These are phyloP conservation scores for Petrocephalus schoutedeni DNA, from an alignment of 2,797 vertebrate genomes.

Conservation along the genomic window DNA sequence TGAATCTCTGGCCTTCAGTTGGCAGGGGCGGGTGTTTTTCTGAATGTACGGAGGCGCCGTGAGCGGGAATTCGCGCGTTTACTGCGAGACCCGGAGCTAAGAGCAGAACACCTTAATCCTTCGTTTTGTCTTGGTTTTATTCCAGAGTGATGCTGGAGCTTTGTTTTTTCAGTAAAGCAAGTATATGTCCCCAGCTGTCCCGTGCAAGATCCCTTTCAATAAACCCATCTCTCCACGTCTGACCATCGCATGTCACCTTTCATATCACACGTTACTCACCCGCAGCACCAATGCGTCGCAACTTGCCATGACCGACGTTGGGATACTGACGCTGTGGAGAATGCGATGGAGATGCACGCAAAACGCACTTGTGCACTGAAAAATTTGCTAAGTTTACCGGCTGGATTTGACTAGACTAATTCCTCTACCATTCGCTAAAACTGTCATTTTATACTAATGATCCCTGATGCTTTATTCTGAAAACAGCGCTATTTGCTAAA, in stretches of 20 bases:
- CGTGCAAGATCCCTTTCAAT: neutral
- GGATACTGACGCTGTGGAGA: conserved; percentile 2
- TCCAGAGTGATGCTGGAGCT: neutral
- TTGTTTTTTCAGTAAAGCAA: neutral
- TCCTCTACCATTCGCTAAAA: conserved; percentile 2
- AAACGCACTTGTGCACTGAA: neutral
- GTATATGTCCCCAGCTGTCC: neutral
- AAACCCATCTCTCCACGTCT: neutral
- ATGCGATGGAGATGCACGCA: neutral
- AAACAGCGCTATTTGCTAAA: neutral
- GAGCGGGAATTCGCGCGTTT: neutral
- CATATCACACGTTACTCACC: neutral
- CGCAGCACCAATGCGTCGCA: neutral
- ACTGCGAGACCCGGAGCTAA: neutral
- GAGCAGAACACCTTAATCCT: neutral
- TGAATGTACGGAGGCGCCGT: neutral
- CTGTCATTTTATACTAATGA: neutral
- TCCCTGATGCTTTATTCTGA: neutral
- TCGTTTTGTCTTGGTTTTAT: neutral
- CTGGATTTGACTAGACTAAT: neutral
- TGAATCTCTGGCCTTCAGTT: neutral
- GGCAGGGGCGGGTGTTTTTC: neutral
- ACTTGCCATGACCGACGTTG: neutral
- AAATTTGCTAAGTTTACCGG: neutral
- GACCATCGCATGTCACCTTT: conserved; percentile 11